A percentile compares a stretch with the other conserved stretches of the same genome.
phyloP scores from a whole-genome alignment of 2,113 vertebrate genomes.

The Chaetops frenatus region DNA sequence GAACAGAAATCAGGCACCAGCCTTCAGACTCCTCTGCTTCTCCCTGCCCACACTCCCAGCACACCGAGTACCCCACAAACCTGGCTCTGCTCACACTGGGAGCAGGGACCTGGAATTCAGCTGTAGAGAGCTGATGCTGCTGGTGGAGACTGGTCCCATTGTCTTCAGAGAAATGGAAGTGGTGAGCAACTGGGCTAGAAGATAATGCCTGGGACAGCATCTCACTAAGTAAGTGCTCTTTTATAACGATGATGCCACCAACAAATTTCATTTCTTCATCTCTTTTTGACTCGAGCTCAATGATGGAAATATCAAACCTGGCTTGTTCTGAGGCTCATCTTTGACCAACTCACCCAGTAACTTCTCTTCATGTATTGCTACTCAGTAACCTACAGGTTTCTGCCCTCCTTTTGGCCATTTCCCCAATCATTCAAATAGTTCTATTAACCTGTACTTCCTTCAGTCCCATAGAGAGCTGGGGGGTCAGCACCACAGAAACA shows the following conservation, averaged over 20 bases:
- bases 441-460: background rate
- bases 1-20: background rate
- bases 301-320: background rate
- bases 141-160: background rate
- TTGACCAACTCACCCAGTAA: background rate
- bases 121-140: background rate
- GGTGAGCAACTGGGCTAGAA: background rate
- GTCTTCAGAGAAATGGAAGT: background rate
- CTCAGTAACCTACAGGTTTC: background rate
- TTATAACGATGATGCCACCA: background rate
- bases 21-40: background rate
- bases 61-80: fast-evolving
- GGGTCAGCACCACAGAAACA: background rate
- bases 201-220: background rate
- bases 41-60: fast-evolving
- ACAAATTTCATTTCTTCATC: background rate
- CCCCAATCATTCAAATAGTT: background rate
- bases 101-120: background rate
- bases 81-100: background rate
- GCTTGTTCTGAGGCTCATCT: background rate
- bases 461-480: background rate
- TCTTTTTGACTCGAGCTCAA: background rate
- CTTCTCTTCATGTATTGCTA: background rate
- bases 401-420: background rate
- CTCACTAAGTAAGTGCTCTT: background rate